Base-by-base conservation (phyloP, 1,140 invertebrate genomes). In the Drosophila biarmipes region DNA sequence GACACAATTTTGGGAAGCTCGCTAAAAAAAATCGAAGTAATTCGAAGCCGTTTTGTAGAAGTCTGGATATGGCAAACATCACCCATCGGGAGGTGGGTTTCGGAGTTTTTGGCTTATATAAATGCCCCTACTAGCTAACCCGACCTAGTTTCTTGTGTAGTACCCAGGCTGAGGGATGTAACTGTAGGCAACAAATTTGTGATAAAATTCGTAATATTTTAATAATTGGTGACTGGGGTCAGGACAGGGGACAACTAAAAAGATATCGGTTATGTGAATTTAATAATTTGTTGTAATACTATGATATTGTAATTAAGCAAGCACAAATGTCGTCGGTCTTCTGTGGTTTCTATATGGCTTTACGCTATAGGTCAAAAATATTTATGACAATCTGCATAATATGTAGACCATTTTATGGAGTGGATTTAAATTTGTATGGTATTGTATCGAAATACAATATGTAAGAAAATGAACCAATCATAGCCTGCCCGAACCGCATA, bases 1-100 rank as follows among this genome's bases (percentile, higher is more conserved):
- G 46, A 31, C 27, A 0, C n/a, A 15, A 31, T 48, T 48, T 48
- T 24, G 17, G 5, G 14, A 34, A 49, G 27, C 34, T 34, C n/a
- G 34, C 15, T 31, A 12, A 10, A 19, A 5, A 57, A 57, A 40
- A 4, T 15, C 24, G 49, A 19, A 38, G 34, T 29, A 21, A 34
- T 61, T 24, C 51, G 57, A 29, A 56, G 15, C 14, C 55, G 56
- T 24, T 61, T 61, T 56, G 57, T 51, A 4, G 57, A 61, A 15
- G 24, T 61, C 57, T 61, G 57, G 57, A 61, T 61, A 19, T 61
- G 57, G 57, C 34, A 55, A 56, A 12, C 51, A n/a, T 19, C 34
- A 8, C 21, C 3, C 12, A 12, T 15, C 12, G 58, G 58, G 58
- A 61, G 58, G 58, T 61, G 55, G 55, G 52, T 61, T 57, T 12